phyloP scores from a whole-genome alignment of 2,113 vertebrate genomes.

The Cebidichthys violaceus region DNA sequence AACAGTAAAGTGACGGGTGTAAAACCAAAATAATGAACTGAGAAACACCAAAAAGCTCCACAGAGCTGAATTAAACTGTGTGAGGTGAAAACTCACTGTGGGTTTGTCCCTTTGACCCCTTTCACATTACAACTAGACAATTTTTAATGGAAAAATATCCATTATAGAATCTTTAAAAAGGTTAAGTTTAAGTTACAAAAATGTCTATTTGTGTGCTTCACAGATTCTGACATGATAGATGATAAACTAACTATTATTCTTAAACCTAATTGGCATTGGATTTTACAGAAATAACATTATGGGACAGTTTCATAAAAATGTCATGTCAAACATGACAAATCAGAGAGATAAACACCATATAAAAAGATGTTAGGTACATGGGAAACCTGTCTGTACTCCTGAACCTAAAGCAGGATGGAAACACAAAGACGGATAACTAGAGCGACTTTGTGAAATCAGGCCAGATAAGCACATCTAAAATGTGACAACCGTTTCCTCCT shows the following conservation, averaged over 20 bases:
- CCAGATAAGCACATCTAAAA: slow-evolving; percentile 44
- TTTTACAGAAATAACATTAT: background rate
- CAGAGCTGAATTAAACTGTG: background rate
- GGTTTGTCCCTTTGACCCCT: background rate
- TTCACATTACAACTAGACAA: background rate
- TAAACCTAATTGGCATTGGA: background rate
- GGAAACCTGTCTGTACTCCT: slow-evolving; percentile 10
- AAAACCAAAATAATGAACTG: no score
- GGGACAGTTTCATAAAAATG: background rate
- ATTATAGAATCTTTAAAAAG: background rate
- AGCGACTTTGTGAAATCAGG: slow-evolving; percentile 39
- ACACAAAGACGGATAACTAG: slow-evolving; percentile 34
- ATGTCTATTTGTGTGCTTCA: background rate
- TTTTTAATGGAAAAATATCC: background rate
- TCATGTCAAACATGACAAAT: background rate
- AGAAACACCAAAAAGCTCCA: background rate
- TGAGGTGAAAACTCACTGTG: background rate
- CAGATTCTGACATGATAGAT: background rate
- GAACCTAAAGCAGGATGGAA: slow-evolving; percentile 47
- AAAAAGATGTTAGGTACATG: background rate
- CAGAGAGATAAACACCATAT: background rate
- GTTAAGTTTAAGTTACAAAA: background rate
- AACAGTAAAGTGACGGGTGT: no score
- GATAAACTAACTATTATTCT: background rate
- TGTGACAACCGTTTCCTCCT: slow-evolving; percentile 56